Conservation (phyloP, 1,140 invertebrate species). For the Drosophila seguyi region DNA sequence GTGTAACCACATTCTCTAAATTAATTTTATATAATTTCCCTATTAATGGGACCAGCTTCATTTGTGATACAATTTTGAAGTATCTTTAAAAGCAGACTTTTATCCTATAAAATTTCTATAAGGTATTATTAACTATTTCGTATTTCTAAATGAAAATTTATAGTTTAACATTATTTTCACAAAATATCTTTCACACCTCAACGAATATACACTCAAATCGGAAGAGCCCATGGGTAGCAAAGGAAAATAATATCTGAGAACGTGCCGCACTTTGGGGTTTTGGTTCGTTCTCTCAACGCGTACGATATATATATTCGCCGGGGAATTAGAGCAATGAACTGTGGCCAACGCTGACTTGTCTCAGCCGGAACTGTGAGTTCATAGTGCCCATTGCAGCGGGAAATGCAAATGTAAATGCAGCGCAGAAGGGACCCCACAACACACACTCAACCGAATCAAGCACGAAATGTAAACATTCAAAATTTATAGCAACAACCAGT, state of each 20-base stretch:
- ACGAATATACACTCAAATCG: neutral
- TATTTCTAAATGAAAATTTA: no score
- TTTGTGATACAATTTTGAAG: neutral
- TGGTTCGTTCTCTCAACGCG: slow-evolving; percentile 23
- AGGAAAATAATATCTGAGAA: slow-evolving; percentile 39
- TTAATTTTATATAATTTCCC: neutral
- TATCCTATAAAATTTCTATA: no score
- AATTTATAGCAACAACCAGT: slow-evolving; percentile 63
- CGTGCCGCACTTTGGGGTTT: slow-evolving; percentile 37
- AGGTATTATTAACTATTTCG: no score
- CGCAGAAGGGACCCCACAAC: slow-evolving; percentile 9
- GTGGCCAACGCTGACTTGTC: slow-evolving; percentile 56
- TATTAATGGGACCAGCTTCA: neutral
- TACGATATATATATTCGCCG: slow-evolving; percentile 37
- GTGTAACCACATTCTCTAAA: no score
- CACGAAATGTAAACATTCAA: slow-evolving; percentile 72
- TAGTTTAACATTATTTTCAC: no score
- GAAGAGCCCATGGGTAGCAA: slow-evolving; percentile 1
- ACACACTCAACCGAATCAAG: slow-evolving; percentile 32
- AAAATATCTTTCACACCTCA: neutral
- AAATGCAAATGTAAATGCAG: slow-evolving; percentile 34
- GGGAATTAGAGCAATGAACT: slow-evolving; percentile 74
- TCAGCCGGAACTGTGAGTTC: slow-evolving; percentile 74
- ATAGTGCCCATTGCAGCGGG: slow-evolving; percentile 72
- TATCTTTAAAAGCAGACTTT: neutral